Evolutionary conservation across 2,888 invertebrate species (phyloP), one percentile per base, ranked within the genome.

Genomic region (Drosophila planitibia): DNA sequence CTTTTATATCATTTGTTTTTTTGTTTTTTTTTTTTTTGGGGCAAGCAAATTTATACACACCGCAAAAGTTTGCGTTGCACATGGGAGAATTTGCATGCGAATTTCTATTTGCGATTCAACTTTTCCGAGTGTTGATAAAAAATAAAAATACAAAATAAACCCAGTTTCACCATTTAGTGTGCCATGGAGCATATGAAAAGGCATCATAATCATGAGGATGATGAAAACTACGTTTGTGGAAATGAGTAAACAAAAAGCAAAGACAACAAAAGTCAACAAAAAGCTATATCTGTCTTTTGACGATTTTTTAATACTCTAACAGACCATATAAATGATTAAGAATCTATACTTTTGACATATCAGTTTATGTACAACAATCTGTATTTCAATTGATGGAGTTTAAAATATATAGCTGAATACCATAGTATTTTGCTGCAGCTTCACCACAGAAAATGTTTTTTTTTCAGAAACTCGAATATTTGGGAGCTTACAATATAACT

Each of bases 41-140:
- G 47, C 64, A 68, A 62, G 80, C 52, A 62, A 69, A 74, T 76
- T 74, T 86, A 62, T 44, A 60, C 70, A 70, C 60, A 70, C 70
- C 70, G 62, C 74, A 79, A 87, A 83, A 86, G 84, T 84, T 86
- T 70, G 57, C 64, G 70, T 47, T 73, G 79, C 85, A 84, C 78
- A 76, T 86, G 79, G 64, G 60, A 72, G 49, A 64, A 82, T 89
- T 83, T 84, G 76, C 88, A 85, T 89, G 78, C 70, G 82, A 87
- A 84, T 89, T 73, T 86, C 80, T 80, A 80, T 89, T 89, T 87
- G 89, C 62, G 78, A 73, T 82, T 80, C 73, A 89, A 79, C 68
- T 82, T 85, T 79, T 39, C 70, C 55, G 66, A 82, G 59, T 76
- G 87, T 70, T 73, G 73, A 76, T 76, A 76, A 79, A 54, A n/a